Conservation (phyloP, 1,140 invertebrate species). For the Drosophila orosa region DNA sequence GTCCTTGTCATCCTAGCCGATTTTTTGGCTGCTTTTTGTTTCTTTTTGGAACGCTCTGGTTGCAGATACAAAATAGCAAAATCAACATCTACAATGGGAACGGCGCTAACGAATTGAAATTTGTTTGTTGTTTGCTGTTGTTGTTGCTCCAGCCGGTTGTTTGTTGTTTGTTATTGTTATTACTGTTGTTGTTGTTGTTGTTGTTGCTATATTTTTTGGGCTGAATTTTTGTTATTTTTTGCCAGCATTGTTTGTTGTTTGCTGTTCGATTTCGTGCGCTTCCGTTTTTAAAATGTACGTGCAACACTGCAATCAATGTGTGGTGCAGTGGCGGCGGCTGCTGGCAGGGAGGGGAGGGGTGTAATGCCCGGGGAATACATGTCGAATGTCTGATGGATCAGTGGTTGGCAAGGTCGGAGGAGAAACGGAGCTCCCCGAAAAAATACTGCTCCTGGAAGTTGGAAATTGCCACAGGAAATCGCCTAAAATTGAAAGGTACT, state of each 20-base stretch:
- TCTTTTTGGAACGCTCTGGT: slow-evolving; percentile 37
- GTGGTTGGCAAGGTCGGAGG: slow-evolving; percentile 16
- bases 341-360: not conserved
- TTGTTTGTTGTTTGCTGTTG: slow-evolving; percentile 69
- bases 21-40: slow-evolving; percentile 4
- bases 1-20: slow-evolving; percentile 51
- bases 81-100: slow-evolving; percentile 40
- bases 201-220: slow-evolving; percentile 27
- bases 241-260: slow-evolving; percentile 60
- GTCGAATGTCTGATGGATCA: slow-evolving; percentile 44
- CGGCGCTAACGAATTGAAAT: slow-evolving; percentile 74
- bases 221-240: slow-evolving; percentile 38
- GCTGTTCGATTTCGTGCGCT: slow-evolving; percentile 72
- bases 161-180: slow-evolving; percentile 16
- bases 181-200: slow-evolving; percentile 25
- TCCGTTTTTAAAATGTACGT: slow-evolving; percentile 65
- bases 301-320: slow-evolving; percentile 54
- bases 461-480: not conserved
- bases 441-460: not conserved
- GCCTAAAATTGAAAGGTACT: slow-evolving; percentile 2
- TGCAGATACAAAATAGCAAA: slow-evolving; percentile 18
- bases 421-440: not conserved
- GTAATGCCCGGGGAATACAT: slow-evolving; percentile 42
- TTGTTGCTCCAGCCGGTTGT: slow-evolving; percentile 22
- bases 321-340: slow-evolving; percentile 12